Evolutionary conservation across 2,888 invertebrate genomes (phyloP), one percentile per base, ranked within the genome.

Genomic region (Epirrhoe alternata): DNA sequence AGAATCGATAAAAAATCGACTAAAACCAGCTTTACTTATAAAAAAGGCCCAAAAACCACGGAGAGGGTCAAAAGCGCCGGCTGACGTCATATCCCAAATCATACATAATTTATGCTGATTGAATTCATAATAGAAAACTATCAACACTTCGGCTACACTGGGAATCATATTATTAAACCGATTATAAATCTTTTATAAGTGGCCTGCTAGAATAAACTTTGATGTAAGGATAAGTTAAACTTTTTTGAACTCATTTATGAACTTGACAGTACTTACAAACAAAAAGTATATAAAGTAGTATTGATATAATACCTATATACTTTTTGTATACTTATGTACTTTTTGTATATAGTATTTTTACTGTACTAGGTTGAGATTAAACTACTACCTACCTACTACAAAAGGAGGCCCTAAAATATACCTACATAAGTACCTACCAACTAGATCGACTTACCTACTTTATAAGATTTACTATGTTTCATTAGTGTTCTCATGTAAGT

Each of bases 91-190:
- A 81, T 81, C 77, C 79, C 81, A 86, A 90, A 90, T 90, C 89
- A 62, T 87, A 87, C 84, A 84, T 88, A 90, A 92, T 92, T 90
- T 92, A 92, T 90, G 90, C 84, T 90, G 90, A 92, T 91, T 89
- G 90, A 90, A 90, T 90, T 86, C 87, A 86, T 91, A 91, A 90
- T 89, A 90, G 89, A 88, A 88, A 88, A 88, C 87, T 88, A 91
- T 91, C 89, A 87, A 88, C 85, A 85, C 86, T 78, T 70, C 33
- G 49, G 35, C 24, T 60, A 56, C 54, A 59, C 42, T 45, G 62
- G 49, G 52, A 53, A 54, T 38, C 50, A 49, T 64, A 53, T 58
- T 35, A 49, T 47, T 47, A 53, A 61, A 51, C 8, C 51, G 35
- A 52, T 51, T 59, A 53, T 51, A 24, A 24, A 51, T 24, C 47